These are phyloP conservation scores for Oreohelix idahoensis DNA, from an alignment of 1,140 invertebrate species.

Conservation along the genomic window DNA sequence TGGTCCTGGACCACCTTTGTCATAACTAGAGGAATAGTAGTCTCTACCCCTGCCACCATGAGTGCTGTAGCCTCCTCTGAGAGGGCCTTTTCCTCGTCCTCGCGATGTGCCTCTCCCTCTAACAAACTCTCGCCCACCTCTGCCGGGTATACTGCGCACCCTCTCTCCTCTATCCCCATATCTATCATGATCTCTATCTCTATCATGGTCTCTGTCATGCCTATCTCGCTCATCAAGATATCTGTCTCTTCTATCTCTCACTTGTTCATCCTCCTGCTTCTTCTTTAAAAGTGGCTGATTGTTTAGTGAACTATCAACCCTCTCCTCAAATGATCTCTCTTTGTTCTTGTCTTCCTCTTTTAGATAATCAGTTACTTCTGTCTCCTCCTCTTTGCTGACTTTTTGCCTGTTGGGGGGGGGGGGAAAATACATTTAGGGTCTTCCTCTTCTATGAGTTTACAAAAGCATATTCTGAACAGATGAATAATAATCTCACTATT, in stretches of 20 bases:
- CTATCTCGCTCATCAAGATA: too few relatives aligned
- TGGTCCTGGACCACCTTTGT: not conserved
- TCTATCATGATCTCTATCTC: slow-evolving; percentile 40
- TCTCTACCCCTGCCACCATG: slow-evolving; percentile 33
- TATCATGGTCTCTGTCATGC: slow-evolving; percentile 40
- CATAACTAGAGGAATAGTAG: slow-evolving; percentile 3
- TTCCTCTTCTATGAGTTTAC: too few relatives aligned
- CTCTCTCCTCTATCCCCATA: slow-evolving; percentile 26
- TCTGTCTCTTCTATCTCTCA: slow-evolving; percentile 36
- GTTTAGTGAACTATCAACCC: slow-evolving; percentile 33
- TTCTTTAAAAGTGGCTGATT: slow-evolving; percentile 50
- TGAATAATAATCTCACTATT: too few relatives aligned
- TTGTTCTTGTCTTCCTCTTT: slow-evolving; percentile 31
- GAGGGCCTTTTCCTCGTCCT: slow-evolving; percentile 35
- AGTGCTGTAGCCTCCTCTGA: slow-evolving; percentile 27
- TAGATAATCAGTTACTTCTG: not conserved
- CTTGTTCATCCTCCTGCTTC: slow-evolving; percentile 46
- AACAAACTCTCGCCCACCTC: slow-evolving; percentile 66
- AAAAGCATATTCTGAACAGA: too few relatives aligned
- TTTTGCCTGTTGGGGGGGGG: not conserved
- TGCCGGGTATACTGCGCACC: slow-evolving; percentile 41
- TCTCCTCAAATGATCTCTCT: slow-evolving; percentile 25
- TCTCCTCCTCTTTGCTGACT: not conserved
- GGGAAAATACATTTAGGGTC: not conserved
- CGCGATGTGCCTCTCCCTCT: slow-evolving; percentile 58